Base-by-base conservation (phyloP, 2,888 invertebrate species). In the Catocala fraxini region DNA sequence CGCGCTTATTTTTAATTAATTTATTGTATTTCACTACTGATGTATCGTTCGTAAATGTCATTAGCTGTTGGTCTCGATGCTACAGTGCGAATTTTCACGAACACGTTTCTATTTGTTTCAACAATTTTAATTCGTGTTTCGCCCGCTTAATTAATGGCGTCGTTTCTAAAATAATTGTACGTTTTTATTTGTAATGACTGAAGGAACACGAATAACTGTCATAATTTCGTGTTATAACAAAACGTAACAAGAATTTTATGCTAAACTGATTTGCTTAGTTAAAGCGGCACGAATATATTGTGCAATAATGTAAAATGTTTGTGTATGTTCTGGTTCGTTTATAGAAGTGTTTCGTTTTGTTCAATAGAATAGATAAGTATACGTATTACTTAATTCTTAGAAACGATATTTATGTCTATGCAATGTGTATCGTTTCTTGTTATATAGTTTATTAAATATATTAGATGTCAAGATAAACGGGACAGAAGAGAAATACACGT, bases 161-260 rank as follows among this genome's bases (percentile, higher is more conserved):
- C 66, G 63, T 75, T 75, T 73, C 64, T 64, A 51, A 68, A 75
- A 72, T 76, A 76, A 77, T 77, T 73, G 65, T 68, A 70, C 65
- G 65, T 70, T 77, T 72, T 75, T 70, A 75, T 70, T 65, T 68
- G 63, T 72, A 77, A 72, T 77, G 68, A 75, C 35, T 62, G 68
- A 66, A 68, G 68, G 55, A 68, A 75, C 77, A 70, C 63, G 64
- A 77, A 71, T 75, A 74, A 67, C 60, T 66, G 75, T 77, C 68
- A 68, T 77, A 70, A 72, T 70, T 65, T 65, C 61, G 64, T 71
- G 61, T 67, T 65, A 52, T 47, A 69, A 65, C 63, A 71, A 67
- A 71, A 71, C 67, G 56, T 70, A 66, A 70, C 60, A 66, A 72
- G 61, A 65, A 63, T 63, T 68, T 73, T 74, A 75, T 74, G 69